Base-by-base conservation (phyloP, 2,888 invertebrate genomes). In the Campopleginae sp. region DNA sequence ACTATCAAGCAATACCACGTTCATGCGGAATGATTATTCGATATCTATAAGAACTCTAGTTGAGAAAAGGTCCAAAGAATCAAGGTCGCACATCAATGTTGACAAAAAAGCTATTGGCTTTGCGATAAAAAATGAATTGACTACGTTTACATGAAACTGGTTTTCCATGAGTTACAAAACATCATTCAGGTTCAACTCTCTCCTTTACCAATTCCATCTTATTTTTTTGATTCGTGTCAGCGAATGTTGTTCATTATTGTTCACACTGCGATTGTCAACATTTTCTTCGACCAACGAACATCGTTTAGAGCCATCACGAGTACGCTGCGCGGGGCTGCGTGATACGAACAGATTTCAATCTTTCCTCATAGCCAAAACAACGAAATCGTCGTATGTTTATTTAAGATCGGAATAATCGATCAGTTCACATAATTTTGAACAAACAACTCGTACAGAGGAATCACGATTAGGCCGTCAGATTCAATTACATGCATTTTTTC, bases 1-100 rank as follows among this genome's bases (percentile, higher is more conserved):
- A 48, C 17, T 54, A 54, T 66, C 58, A 14, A 46, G 33, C 70
- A 42, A 70, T 31, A 46, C 44, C 70, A 78, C 61, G 78, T 38
- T 17, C 31, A 14, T n/a, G 38, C 58, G 27, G 46, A 27, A 46
- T 78, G 78, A 70, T 78, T 31, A 14, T 44, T 27, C 7, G 12
- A 19, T 54, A 33, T 58, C 19, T 38, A 46, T 44, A 12, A 17
- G 14, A 58, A 31, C n/a, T 44, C 38, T 19, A 10, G 5, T 17
- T 27, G 6, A 6, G 27, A 5, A 58, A 14, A 27, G 58, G 27
- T 58, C 27, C 58, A 58, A 5, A 14, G 27, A 17, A 68, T 44
- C 27, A 27, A 42, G 42, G 23, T 1, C 19, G 12, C 66, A 17
- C 10, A 44, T 23, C 23, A 66, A 12, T 17, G 23, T 44, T 44